Evolutionary conservation across 2,797 vertebrate species (phyloP).

Genomic region (Sebastolobus alascanus): DNA sequence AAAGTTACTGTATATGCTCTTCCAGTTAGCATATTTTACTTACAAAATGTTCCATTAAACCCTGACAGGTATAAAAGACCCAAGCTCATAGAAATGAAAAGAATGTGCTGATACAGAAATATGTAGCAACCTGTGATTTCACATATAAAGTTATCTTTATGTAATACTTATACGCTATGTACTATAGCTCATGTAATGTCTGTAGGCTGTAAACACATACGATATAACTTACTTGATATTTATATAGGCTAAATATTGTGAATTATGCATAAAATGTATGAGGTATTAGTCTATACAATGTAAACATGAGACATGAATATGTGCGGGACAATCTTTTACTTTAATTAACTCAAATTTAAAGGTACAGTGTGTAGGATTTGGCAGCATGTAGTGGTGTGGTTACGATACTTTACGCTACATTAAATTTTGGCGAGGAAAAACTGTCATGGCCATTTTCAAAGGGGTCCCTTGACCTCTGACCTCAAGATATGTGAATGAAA

Average conservation of each 20-base stretch:
- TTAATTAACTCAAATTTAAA: neutral
- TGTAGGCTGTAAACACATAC: neutral
- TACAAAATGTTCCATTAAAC: neutral
- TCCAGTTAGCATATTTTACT: neutral
- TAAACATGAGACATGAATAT: neutral
- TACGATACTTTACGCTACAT: no score
- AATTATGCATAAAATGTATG: neutral
- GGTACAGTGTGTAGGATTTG: no score
- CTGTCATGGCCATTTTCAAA: no score
- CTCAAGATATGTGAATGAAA: no score
- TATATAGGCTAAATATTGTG: neutral
- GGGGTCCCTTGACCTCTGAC: no score
- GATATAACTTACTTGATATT: neutral
- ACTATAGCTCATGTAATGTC: neutral
- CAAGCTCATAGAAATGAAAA: constrained; percentile 21
- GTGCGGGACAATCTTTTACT: neutral
- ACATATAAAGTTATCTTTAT: neutral
- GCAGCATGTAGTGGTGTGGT: no score
- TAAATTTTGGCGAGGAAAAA: no score
- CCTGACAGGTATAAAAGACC: neutral
- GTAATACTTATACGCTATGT: neutral
- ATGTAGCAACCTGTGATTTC: neutral
- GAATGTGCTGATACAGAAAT: constrained; percentile 27
- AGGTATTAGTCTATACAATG: neutral
- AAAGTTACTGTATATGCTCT: neutral